Evolutionary conservation across 2,888 invertebrate species (phyloP), one percentile per base, ranked within the genome.

Genomic region (Drosophila sordidula): DNA sequence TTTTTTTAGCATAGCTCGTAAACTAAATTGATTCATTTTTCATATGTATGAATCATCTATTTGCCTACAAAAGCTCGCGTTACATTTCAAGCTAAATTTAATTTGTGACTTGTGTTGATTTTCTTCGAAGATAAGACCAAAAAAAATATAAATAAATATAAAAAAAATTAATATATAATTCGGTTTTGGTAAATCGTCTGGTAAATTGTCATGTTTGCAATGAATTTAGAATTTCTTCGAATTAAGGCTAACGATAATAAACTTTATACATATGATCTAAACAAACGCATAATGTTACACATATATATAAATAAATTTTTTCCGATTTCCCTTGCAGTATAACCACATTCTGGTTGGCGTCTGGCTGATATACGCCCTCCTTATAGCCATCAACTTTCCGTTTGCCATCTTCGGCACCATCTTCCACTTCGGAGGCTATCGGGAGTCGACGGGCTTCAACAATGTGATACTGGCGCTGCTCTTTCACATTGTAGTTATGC

Each of bases 351-450:
- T 89, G 22, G 82, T 89, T 4, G 34, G 46, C n/a, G 61, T 74
- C 18, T 90, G 89, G 89, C 67, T 90, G 12, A 72, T 90, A 14
- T 76, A 70, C 12, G 90, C 76, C 3, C 1, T 77, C 3, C 0
- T 90, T 0, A 25, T 73, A 41, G 79, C 71, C 51, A 77, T 90
- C n/a, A 45, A 64, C 18, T 90, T 84, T 70, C 89, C 89, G 6
- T 70, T 90, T 34, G 87, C 84, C 34, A 9, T 89, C 4, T 47
- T 89, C 0, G 89, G 90, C 8, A 77, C 79, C 4, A 87, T 90
- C 36, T 87, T 90, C 68, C 69, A 90, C 50, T 90, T 74, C 45
- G 90, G 90, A 3, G 75, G 73, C n/a, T 89, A 86, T 46, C 87
- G 89, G 4, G 73, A 75, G 18, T 18, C 65, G 3, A 67, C 78